phyloP scores from a whole-genome alignment of 1,140 invertebrate genomes.

The Megalopta genalis region DNA sequence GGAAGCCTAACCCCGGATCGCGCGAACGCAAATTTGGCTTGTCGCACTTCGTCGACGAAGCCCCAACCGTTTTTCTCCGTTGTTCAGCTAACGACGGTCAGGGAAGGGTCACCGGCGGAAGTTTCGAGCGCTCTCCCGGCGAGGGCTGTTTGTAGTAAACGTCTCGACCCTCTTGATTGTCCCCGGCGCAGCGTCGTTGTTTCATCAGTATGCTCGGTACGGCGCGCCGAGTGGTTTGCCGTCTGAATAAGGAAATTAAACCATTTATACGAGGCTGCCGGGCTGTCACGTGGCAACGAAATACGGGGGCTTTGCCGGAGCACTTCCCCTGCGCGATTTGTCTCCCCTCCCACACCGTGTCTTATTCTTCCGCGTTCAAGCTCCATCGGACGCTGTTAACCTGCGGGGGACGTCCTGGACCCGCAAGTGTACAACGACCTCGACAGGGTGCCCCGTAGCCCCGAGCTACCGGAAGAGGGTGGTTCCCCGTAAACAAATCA shows the following conservation, averaged over 20 bases:
- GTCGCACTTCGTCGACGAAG: neutral
- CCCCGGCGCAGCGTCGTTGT: conserved; percentile 47
- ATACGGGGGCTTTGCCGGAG: conserved; percentile 14
- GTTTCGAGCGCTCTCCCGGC: conserved; percentile 47
- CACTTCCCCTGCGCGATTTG: conserved; percentile 1
- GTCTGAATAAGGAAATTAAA: conserved; percentile 60
- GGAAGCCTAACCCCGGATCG: neutral
- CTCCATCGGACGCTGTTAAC: neutral
- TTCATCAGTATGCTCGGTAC: conserved; percentile 56
- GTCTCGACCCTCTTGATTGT: conserved; percentile 58
- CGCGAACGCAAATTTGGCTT: neutral
- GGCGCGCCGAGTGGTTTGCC: conserved; percentile 42
- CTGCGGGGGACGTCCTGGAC: too few relatives aligned
- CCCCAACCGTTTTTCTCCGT: neutral
- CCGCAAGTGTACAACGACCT: too few relatives aligned
- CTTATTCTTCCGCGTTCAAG: conserved; percentile 41
- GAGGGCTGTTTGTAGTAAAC: conserved; percentile 60
- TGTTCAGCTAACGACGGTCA: conserved; percentile 41
- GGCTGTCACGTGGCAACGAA: conserved; percentile 25
- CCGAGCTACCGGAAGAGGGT: too few relatives aligned
- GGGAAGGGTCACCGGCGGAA: conserved; percentile 50
- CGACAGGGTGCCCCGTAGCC: too few relatives aligned
- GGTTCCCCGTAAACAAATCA: too few relatives aligned
- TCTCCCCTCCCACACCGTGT: neutral
- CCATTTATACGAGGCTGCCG: conserved; percentile 54